Percentiles rank a stretch among this genome's conserved stretches.
phyloP scores from a whole-genome alignment of 2,797 vertebrate species.

The Brachymystax lenok region DNA sequence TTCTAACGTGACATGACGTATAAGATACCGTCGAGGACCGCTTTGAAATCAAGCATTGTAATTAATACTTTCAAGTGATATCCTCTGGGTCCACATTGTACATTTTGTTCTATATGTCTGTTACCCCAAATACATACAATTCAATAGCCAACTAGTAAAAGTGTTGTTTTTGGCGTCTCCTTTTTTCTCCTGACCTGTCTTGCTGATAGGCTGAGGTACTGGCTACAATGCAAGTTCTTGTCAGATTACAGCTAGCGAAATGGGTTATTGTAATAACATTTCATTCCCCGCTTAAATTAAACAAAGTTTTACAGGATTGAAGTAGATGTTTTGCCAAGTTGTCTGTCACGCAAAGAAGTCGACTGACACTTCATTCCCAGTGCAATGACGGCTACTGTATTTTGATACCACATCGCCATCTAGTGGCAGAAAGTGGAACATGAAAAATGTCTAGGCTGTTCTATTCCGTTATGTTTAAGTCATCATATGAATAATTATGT shows the following conservation, averaged over 20 bases:
- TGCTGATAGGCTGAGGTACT: neutral
- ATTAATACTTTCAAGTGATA: no score
- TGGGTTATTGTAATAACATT: neutral
- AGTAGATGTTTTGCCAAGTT: neutral
- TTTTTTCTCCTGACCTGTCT: neutral
- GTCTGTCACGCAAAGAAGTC: neutral
- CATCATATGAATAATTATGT: neutral
- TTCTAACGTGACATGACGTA: neutral
- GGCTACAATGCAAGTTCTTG: neutral
- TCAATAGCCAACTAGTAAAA: neutral
- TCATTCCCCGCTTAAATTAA: neutral
- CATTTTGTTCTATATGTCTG: no score
- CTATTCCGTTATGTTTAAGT: neutral
- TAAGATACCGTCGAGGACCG: no score
- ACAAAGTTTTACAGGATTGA: neutral
- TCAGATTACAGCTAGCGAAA: neutral
- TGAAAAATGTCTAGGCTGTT: neutral
- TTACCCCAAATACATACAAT: no score
- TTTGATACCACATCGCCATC: constrained; percentile 53
- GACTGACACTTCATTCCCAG: neutral
- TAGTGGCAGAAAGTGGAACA: constrained; percentile 45
- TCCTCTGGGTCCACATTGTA: no score
- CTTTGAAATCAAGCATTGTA: no score
- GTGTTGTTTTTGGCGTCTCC: neutral
- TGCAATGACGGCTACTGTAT: neutral